Conservation (phyloP, 1,140 invertebrate genomes). For the Propsilocerus akamusi region DNA sequence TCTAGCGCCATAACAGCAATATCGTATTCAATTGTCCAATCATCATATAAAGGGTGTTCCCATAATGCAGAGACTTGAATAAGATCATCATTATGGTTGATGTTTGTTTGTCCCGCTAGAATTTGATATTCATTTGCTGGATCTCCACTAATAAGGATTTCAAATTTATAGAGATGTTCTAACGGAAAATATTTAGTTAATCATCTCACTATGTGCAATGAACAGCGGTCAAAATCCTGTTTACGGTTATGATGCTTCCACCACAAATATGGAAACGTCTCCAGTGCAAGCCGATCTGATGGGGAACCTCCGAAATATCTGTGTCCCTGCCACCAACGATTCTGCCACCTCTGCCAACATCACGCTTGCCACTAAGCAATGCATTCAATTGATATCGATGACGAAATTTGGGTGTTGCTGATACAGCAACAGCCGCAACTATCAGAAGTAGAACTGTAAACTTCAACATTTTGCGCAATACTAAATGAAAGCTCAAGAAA, state of each 20-base stretch:
- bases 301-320: conserved; percentile 15
- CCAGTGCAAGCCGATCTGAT: conserved; percentile 16
- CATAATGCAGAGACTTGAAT: not conserved
- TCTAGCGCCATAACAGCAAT: not conserved
- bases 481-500: too few species aligned
- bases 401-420: not conserved
- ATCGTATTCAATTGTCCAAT: not conserved
- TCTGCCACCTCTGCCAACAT: conserved; percentile 5
- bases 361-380: not conserved
- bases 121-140: not conserved
- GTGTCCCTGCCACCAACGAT: conserved; percentile 18
- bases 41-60: not conserved
- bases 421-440: not conserved
- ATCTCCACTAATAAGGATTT: not conserved
- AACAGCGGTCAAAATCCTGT: conserved; percentile 17
- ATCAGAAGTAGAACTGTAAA: too few species aligned
- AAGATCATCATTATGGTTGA: not conserved
- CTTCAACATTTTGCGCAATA: too few species aligned
- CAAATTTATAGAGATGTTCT: not conserved
- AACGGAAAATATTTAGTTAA: too few species aligned
- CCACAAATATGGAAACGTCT: conserved; percentile 15
- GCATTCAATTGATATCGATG: not conserved
- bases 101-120: not conserved
- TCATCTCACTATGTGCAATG: conserved; percentile 12
- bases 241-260: conserved; percentile 13